phyloP scores from a whole-genome alignment of 2,888 invertebrate genomes.

The Pediacus dermestoides region DNA sequence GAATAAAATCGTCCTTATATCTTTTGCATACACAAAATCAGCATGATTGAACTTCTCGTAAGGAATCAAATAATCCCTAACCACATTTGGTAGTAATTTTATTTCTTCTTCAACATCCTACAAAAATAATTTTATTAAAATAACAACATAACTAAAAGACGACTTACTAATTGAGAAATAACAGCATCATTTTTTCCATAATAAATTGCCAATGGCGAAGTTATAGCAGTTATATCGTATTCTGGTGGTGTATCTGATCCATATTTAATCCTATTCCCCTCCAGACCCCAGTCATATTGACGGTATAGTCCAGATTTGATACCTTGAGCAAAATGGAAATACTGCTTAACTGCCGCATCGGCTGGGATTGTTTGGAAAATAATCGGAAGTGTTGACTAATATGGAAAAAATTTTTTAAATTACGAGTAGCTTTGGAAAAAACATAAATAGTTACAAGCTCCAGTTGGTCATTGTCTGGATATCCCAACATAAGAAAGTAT shows the following conservation, averaged over 20 bases:
- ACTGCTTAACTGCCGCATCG: constrained; percentile 12
- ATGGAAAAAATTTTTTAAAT: neutral
- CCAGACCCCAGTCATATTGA: too few species aligned
- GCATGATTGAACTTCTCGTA: neutral
- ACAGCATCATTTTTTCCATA: too few species aligned
- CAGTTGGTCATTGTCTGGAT: constrained; percentile 8
- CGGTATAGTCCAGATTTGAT: constrained; percentile 12
- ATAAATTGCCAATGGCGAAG: neutral
- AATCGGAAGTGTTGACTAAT: constrained; percentile 2
- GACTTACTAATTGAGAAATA: too few species aligned
- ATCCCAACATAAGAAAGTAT: constrained; percentile 9
- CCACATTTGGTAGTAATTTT: constrained; percentile 3
- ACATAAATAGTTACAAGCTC: constrained; percentile 5
- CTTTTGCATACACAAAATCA: constrained; percentile 1
- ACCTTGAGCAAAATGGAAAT: constrained; percentile 10
- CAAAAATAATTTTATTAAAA: neutral
- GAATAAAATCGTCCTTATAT: too few species aligned
- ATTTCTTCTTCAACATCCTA: constrained; percentile 2
- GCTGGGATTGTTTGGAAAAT: constrained; percentile 13
- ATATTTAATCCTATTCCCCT: too few species aligned
- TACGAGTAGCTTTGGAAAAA: neutral
- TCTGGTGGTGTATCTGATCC: too few species aligned
- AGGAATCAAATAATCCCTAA: neutral
- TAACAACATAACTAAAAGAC: constrained; percentile 1
- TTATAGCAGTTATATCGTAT: too few species aligned